Conservation (phyloP, 2,797 vertebrate species). For the Syngnathus rostellatus region DNA sequence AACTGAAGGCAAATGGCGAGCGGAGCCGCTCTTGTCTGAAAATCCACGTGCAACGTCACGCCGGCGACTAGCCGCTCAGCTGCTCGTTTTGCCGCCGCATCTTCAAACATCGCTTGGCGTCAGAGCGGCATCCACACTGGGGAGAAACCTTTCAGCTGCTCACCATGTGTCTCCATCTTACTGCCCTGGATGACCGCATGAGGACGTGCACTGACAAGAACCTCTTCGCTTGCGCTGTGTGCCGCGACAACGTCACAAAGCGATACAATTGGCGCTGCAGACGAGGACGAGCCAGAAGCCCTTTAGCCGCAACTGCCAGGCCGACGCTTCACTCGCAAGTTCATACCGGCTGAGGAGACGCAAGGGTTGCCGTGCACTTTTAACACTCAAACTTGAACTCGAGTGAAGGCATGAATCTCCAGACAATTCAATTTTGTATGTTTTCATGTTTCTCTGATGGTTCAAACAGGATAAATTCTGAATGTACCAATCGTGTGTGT, state of each 20-base stretch:
- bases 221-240: not conserved
- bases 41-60: not conserved
- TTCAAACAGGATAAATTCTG: too few relatives aligned
- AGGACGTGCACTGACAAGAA: not conserved
- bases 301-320: too few relatives aligned
- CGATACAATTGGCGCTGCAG: not conserved
- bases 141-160: conserved; percentile 1
- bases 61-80: not conserved
- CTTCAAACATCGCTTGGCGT: not conserved
- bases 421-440: too few relatives aligned
- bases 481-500: too few relatives aligned
- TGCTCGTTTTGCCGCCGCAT: not conserved
- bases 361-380: too few relatives aligned
- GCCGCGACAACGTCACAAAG: not conserved
- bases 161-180: not conserved
- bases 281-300: not conserved
- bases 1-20: not conserved
- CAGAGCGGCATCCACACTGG: not conserved
- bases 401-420: too few relatives aligned
- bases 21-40: not conserved
- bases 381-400: too few relatives aligned
- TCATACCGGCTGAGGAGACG: too few relatives aligned
- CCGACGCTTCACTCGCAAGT: too few relatives aligned
- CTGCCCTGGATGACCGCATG: not conserved
- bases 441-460: too few relatives aligned